Base-by-base conservation (phyloP, 2,113 vertebrate genomes). In the Calidris pygmaea region DNA sequence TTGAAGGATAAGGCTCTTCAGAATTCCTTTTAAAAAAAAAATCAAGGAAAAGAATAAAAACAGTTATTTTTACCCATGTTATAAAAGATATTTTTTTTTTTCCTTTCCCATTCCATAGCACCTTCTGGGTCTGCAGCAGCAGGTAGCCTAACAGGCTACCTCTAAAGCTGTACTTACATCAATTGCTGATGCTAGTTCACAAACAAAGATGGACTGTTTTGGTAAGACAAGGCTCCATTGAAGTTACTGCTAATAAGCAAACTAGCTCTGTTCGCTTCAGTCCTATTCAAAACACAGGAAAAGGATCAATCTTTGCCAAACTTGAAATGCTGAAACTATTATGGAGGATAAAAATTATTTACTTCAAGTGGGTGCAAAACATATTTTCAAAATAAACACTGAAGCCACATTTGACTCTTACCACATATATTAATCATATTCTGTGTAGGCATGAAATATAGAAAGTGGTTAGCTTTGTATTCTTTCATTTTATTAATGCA, bases 161-260 rank as follows among this genome's bases (percentile, higher is more conserved):
- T 95, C 85, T 87, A 87, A 86, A 96, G 74, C 88, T 94, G 41
- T 47, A 39, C 91, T 89, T 80, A 16, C 6, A 60, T 93, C 87
- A 79, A 0, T 58, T 83, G 45, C 81, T 89, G 91, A 35, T 87
- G 39, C 24, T 93, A 37, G 24, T 48, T 23, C 45, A 77, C 72
- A 87, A 76, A 97, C 92, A 97, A 96, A 96, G 96, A 96, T 96
- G 68, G 74, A 93, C 96, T 98, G 96, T 98, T 96, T 96, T 76
- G 72, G 85, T 87, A 85, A 91, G 88, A 97, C 96, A 97, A 96
- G 89, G 86, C 87, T 91, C 75, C 86, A 88, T 95, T 97, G 96
- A 98, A 95, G 77, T 92, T 90, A 32, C 73, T 95, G 71, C 78
- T 97, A 94, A 84, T 95, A 90, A 92, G 85, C 85, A 88, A 90